Conservation (phyloP, 2,113 vertebrate genomes). For the Aegithalos caudatus region DNA sequence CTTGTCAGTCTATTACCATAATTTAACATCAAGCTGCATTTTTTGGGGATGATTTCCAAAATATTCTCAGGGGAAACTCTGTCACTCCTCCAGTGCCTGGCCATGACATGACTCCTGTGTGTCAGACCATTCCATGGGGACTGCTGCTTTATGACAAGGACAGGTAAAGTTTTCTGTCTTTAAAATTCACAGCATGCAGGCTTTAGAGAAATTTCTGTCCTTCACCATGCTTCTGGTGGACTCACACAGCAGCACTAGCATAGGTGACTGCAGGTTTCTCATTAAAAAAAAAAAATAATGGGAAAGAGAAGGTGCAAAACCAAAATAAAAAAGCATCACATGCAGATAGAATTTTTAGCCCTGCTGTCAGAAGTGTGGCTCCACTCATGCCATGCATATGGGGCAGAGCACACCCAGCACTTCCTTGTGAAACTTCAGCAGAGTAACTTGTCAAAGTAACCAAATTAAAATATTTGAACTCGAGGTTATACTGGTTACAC, state of each 20-base stretch:
- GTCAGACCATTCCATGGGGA: neutral
- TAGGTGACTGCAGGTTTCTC: neutral
- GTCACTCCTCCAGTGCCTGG: too few relatives aligned
- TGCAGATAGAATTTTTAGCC: neutral
- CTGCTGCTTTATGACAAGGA: neutral
- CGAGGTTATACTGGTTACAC: neutral
- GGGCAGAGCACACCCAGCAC: neutral
- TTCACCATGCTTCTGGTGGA: neutral
- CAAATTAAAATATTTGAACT: neutral
- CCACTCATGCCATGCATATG: neutral
- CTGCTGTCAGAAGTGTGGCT: neutral
- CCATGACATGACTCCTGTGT: neutral
- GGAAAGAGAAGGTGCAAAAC: neutral
- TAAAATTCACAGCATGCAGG: neutral
- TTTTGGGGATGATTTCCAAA: neutral
- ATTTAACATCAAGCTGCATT: neutral
- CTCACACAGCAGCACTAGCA: neutral
- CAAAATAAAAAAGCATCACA: neutral
- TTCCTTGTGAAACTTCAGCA: neutral
- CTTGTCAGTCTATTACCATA: neutral
- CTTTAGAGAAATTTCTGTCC: neutral
- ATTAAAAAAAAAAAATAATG: neutral
- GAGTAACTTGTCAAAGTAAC: neutral
- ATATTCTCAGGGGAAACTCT: neutral
- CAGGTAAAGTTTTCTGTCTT: neutral